These are phyloP conservation scores for Caenorhabditis drosophilae DNA, from an alignment of 2,888 invertebrate species.

Conservation along the genomic window DNA sequence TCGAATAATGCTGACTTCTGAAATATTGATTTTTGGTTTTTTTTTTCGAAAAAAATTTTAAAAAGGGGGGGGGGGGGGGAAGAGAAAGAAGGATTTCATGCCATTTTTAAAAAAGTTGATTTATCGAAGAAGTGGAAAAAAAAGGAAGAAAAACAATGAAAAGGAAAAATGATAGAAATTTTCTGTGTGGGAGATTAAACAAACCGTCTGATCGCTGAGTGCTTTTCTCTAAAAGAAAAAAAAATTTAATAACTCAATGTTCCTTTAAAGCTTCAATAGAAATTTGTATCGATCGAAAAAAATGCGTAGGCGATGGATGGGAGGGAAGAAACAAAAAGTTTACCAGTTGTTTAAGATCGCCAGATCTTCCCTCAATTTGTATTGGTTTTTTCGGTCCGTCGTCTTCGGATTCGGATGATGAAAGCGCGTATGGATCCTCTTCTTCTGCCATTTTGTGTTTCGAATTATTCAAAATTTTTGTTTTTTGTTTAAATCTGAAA, in stretches of 20 bases:
- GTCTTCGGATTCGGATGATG: slow-evolving; percentile 65
- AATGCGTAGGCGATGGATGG: slow-evolving; percentile 1
- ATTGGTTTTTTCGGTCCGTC: slow-evolving; percentile 63
- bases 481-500: no score
- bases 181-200: not conserved
- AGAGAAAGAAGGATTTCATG: not conserved
- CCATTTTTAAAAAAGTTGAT: not conserved
- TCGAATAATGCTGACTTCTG: slow-evolving; percentile 65
- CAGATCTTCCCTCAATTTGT: slow-evolving; percentile 61
- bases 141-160: slow-evolving; percentile 7
- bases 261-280: not conserved
- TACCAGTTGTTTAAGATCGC: slow-evolving; percentile 63
- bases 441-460: slow-evolving; percentile 63
- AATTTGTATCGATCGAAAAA: slow-evolving; percentile 4
- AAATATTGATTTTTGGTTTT: slow-evolving; percentile 12
- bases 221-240: slow-evolving; percentile 29
- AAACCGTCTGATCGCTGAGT: slow-evolving; percentile 28
- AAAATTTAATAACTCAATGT: not conserved
- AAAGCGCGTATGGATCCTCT: slow-evolving; percentile 68
- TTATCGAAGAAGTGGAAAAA: not conserved
- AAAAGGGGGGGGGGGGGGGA: no score
- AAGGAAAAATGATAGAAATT: not conserved
- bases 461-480: no score
- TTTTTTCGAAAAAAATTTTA: no score
- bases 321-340: slow-evolving; percentile 20